A percentile compares a stretch with the other conserved stretches of the same genome.
Conservation (phyloP, 2,113 vertebrate species). For the Elephantulus edwardii region DNA sequence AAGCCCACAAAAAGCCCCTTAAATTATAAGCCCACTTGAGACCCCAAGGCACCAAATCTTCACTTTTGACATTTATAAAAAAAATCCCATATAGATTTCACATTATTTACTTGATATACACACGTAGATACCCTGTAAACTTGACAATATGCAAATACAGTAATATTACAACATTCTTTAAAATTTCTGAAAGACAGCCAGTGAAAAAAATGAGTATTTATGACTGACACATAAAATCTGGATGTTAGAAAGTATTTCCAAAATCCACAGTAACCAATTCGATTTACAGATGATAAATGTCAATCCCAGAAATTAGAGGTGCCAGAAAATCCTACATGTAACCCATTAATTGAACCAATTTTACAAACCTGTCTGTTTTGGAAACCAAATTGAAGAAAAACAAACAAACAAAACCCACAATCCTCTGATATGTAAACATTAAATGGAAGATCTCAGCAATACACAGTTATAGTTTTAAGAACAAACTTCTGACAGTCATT, state of each 20-base stretch:
- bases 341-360: background rate
- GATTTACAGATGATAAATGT: background rate
- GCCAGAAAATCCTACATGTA: background rate
- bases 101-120: background rate
- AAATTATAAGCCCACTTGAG: background rate
- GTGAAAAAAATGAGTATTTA: conserved; percentile 24
- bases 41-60: background rate
- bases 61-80: conserved; percentile 29
- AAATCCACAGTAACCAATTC: background rate
- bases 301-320: background rate
- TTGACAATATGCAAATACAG: background rate
- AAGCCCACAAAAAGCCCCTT: background rate
- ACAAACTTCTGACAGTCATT: conserved; percentile 13
- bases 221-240: background rate
- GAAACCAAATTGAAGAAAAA: conserved; percentile 6
- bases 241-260: background rate
- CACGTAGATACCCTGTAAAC: background rate
- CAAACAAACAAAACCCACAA: background rate
- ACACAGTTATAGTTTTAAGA: background rate
- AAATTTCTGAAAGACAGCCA: background rate
- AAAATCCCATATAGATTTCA: background rate
- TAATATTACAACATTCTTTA: background rate
- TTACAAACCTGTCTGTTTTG: background rate
- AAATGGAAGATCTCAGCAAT: conserved; percentile 23
- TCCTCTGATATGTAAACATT: background rate